These are phyloP conservation scores for Ailurus styani DNA, from an alignment of 2,113 vertebrate genomes.

Conservation along the genomic window DNA sequence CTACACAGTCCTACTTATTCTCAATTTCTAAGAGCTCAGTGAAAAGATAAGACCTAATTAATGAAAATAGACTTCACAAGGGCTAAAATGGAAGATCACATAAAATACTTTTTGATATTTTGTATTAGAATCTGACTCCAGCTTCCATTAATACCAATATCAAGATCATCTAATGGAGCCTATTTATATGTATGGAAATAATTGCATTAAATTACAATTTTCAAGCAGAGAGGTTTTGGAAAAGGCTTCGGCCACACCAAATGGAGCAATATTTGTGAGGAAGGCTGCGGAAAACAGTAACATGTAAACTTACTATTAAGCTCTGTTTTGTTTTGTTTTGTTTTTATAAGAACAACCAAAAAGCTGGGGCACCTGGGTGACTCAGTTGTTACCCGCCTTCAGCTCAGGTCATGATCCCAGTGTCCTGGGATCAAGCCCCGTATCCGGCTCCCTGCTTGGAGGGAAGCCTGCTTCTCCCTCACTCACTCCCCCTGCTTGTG, in stretches of 20 bases:
- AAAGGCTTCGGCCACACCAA: background rate
- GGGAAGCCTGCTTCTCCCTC: too few species aligned
- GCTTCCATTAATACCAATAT: constrained; percentile 40
- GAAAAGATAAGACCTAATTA: constrained; percentile 63
- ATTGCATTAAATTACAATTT: background rate
- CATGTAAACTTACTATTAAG: background rate
- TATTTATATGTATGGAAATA: background rate
- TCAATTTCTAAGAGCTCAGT: constrained; percentile 10
- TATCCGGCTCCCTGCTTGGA: too few species aligned
- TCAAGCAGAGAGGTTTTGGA: background rate
- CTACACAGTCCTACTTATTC: background rate
- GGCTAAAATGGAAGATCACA: constrained; percentile 24
- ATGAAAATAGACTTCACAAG: constrained; percentile 40
- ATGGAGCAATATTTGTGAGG: background rate
- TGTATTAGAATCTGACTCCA: constrained; percentile 30
- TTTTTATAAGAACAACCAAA: background rate
- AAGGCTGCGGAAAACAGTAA: background rate
- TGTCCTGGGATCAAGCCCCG: too few species aligned
- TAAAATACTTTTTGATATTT: constrained; percentile 55
- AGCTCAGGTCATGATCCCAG: too few species aligned
- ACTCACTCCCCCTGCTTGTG: too few species aligned
- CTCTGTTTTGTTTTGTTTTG: background rate
- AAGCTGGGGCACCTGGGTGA: background rate
- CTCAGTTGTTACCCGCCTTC: too few species aligned
- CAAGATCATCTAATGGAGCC: background rate